Evolutionary conservation across 37 sponge, comb jelly and placozoan genomes (phyloP).

Genomic region (Haliclona indistincta): DNA sequence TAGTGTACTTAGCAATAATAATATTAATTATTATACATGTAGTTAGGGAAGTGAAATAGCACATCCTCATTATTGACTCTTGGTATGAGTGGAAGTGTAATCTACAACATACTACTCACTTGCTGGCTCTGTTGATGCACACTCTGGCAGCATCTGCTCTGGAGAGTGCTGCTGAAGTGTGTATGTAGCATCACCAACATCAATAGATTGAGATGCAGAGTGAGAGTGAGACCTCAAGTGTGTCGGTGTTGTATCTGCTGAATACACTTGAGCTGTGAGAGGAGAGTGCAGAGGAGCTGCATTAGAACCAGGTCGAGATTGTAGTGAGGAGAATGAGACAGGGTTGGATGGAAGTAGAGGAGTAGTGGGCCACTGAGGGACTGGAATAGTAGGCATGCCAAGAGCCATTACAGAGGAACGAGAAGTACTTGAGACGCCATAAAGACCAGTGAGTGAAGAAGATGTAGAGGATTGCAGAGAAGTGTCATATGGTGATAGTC

Average conservation of each 20-base stretch:
- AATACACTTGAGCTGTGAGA: slow-evolving; percentile 65
- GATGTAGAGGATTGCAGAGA: slow-evolving; percentile 1
- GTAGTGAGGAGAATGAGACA: not conserved
- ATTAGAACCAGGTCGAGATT: slow-evolving; percentile 33
- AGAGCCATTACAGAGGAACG: slow-evolving; percentile 24
- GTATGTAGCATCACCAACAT: slow-evolving; percentile 41
- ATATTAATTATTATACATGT: not conserved
- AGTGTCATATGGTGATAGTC: not conserved
- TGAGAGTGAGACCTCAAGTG: slow-evolving; percentile 32
- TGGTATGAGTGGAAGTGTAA: too few species aligned
- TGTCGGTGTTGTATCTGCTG: slow-evolving; percentile 18
- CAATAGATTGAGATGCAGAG: slow-evolving; percentile 26
- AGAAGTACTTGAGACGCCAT: slow-evolving; percentile 4
- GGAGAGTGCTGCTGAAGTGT: slow-evolving; percentile 45
- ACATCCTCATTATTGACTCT: too few species aligned
- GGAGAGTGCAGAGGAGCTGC: slow-evolving; percentile 61
- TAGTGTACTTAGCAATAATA: not conserved
- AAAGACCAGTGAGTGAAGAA: slow-evolving; percentile 6
- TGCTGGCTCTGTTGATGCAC: slow-evolving; percentile 63
- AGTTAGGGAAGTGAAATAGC: too few species aligned
- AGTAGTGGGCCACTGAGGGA: slow-evolving; percentile 42
- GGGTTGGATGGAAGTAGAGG: slow-evolving; percentile 18
- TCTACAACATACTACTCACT: too few species aligned
- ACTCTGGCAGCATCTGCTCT: slow-evolving; percentile 62
- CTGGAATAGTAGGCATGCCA: slow-evolving; percentile 34